Conservation (phyloP, 2,888 invertebrate genomes). For the Drosophila testacea region DNA sequence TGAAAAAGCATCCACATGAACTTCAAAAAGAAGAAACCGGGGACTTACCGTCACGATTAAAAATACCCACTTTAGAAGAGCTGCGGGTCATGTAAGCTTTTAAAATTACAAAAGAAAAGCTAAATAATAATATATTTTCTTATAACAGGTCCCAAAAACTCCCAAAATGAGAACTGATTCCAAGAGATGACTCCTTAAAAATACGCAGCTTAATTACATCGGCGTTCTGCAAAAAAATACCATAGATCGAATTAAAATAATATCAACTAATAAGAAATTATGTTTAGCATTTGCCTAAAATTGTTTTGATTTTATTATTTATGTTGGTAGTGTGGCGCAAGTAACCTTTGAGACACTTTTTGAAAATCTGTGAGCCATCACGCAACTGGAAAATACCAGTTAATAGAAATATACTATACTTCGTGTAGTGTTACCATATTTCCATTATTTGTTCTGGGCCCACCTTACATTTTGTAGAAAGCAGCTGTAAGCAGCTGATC, state of each 20-base stretch:
- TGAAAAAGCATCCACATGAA: conserved; percentile 82
- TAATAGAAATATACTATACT: too few species aligned
- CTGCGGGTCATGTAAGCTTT: conserved; percentile 80
- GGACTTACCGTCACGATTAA: conserved; percentile 63
- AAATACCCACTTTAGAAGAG: conserved; percentile 83
- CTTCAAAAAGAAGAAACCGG: conserved; percentile 81
- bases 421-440: too few species aligned
- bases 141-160: conserved; percentile 46
- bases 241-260: neutral
- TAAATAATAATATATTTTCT: neutral
- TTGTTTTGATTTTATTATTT: too few species aligned
- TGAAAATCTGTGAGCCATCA: too few species aligned
- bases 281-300: too few species aligned
- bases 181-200: neutral
- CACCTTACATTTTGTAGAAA: too few species aligned
- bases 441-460: too few species aligned
- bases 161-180: conserved; percentile 33
- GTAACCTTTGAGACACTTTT: too few species aligned
- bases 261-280: neutral
- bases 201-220: neutral
- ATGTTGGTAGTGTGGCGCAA: too few species aligned
- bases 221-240: neutral
- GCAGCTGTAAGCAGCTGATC: too few species aligned
- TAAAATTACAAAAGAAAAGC: accelerated
- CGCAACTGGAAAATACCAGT: too few species aligned